Conservation (phyloP, 2,888 invertebrate genomes). For the Ormyrus rosae region DNA sequence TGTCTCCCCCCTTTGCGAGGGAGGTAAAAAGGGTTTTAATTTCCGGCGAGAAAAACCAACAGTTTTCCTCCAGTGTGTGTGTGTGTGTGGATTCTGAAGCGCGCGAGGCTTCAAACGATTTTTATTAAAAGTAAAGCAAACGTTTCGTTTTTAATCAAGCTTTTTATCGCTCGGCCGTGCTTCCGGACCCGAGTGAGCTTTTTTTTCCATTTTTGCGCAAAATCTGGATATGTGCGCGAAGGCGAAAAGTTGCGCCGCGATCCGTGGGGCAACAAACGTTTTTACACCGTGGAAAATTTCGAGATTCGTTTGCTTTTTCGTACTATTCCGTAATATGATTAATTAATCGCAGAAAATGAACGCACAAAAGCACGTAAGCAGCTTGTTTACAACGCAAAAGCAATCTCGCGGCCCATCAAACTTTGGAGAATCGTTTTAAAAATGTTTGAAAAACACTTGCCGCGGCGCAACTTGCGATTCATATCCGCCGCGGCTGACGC, state of each 20-base stretch:
- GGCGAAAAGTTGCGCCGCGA: neutral
- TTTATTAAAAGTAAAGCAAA: constrained; percentile 51
- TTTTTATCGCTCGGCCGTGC: constrained; percentile 31
- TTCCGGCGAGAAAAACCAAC: constrained; percentile 72
- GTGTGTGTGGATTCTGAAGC: neutral
- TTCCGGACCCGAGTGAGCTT: neutral
- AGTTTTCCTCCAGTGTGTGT: constrained; percentile 41
- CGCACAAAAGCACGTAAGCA: too few species aligned
- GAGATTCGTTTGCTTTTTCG: neutral
- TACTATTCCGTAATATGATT: neutral
- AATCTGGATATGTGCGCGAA: neutral
- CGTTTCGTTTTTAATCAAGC: constrained; percentile 54
- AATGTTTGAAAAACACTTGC: too few species aligned
- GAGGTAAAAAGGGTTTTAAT: constrained; percentile 69
- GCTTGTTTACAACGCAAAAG: too few species aligned
- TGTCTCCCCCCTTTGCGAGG: constrained; percentile 1
- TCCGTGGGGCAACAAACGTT: neutral
- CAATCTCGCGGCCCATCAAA: too few species aligned
- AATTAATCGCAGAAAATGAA: too few species aligned
- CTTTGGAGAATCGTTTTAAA: too few species aligned
- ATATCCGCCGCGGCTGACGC: neutral
- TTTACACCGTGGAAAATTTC: neutral
- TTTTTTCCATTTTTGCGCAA: neutral
- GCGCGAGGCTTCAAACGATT: constrained; percentile 45
- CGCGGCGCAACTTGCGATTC: too few species aligned